Percentiles rank a stretch among this genome's conserved stretches.
These are phyloP conservation scores for Ornithorhynchus anatinus DNA, from an alignment of 2,113 vertebrate genomes.

Conservation along the genomic window DNA sequence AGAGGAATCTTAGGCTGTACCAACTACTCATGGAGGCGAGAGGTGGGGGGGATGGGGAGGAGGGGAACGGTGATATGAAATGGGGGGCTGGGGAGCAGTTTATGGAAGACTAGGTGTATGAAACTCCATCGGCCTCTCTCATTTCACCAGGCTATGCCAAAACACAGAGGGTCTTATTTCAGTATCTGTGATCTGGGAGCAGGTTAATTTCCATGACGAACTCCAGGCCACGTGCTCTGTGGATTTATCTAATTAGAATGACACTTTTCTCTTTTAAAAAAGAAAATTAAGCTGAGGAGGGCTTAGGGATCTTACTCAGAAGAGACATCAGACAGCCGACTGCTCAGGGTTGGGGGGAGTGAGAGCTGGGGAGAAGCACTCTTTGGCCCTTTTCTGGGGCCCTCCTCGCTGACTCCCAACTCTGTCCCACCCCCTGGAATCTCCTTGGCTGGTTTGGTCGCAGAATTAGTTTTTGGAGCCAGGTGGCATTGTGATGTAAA, in stretches of 20 bases:
- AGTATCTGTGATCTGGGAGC: constrained; percentile 80
- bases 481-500: too few species aligned
- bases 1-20: too few species aligned
- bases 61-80: constrained; percentile 31
- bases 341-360: too few species aligned
- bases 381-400: too few species aligned
- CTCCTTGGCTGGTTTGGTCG: too few species aligned
- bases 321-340: too few species aligned
- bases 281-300: constrained; percentile 58
- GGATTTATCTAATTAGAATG: constrained; percentile 84
- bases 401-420: too few species aligned
- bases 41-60: not conserved
- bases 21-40: not conserved
- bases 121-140: constrained; percentile 73
- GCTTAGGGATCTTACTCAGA: too few species aligned
- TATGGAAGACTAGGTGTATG: constrained; percentile 71
- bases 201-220: constrained; percentile 87
- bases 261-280: constrained; percentile 78
- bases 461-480: too few species aligned
- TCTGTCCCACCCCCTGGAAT: too few species aligned
- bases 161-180: constrained; percentile 79
- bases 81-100: constrained; percentile 48
- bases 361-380: too few species aligned
- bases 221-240: constrained; percentile 74
- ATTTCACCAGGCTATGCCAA: constrained; percentile 75